Conservation (phyloP, 2,797 vertebrate species). For the Tokudaia muenninki region DNA sequence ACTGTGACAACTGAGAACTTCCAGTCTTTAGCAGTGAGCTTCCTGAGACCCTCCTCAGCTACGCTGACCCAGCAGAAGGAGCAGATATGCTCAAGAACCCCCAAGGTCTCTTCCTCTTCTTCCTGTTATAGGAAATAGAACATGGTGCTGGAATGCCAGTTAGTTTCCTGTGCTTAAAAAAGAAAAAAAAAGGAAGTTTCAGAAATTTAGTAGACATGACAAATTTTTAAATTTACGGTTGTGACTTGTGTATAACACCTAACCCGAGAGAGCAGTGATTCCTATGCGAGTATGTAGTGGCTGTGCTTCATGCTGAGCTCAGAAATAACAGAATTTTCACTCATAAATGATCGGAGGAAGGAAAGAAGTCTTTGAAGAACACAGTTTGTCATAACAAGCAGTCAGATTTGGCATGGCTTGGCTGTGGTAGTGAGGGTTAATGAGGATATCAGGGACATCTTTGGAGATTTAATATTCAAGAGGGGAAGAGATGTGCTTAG, state of each 20-base stretch:
- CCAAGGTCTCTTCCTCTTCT: slow-evolving; percentile 61
- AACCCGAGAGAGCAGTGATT: background rate
- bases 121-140: slow-evolving; percentile 6
- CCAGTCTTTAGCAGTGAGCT: background rate
- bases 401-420: background rate
- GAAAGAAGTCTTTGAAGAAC: slow-evolving; percentile 73
- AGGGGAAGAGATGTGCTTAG: background rate
- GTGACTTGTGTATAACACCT: background rate
- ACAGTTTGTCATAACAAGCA: slow-evolving; percentile 74
- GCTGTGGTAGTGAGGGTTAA: background rate
- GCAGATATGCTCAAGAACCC: background rate
- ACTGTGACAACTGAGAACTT: background rate
- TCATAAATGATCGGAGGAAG: slow-evolving; percentile 75
- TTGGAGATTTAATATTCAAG: slow-evolving; percentile 16
- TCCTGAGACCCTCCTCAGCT: background rate
- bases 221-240: slow-evolving; percentile 65
- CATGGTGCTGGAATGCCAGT: slow-evolving; percentile 33
- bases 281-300: slow-evolving; percentile 12
- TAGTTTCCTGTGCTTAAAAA: slow-evolving; percentile 72
- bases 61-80: background rate
- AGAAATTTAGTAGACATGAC: slow-evolving; percentile 79
- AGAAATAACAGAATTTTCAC: slow-evolving; percentile 81
- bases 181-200: slow-evolving; percentile 74
- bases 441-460: background rate
- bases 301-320: slow-evolving; percentile 83